Percentiles rank a stretch among this genome's conserved stretches.
phyloP scores from a whole-genome alignment of 2,888 invertebrate species.

The Synergus itoensis region DNA sequence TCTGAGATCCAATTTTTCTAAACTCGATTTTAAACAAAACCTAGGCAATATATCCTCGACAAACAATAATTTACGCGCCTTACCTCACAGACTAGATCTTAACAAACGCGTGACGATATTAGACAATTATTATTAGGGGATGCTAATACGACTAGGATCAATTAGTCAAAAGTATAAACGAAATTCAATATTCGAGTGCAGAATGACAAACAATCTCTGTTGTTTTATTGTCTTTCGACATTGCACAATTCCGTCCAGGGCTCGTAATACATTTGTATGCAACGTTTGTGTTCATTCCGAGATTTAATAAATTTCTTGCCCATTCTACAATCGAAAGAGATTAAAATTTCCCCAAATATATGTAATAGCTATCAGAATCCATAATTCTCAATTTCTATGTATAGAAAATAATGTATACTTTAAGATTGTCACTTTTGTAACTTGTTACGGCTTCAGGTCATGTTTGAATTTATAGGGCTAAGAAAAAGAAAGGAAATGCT shows the following conservation, averaged over 20 bases:
- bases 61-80: constrained; percentile 18
- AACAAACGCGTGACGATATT: constrained; percentile 22
- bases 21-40: constrained; percentile 4
- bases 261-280: not conserved
- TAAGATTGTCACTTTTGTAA: not conserved
- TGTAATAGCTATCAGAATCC: not conserved
- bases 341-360: not conserved
- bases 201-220: not conserved
- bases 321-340: not conserved
- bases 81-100: constrained; percentile 29
- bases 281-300: not conserved
- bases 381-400: not conserved
- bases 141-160: not conserved
- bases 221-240: not conserved
- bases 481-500: not conserved
- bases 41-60: constrained; percentile 17
- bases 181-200: not conserved
- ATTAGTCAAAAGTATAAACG: not conserved
- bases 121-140: constrained; percentile 8
- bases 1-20: constrained; percentile 48
- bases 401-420: not conserved
- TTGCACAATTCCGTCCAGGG: constrained; percentile 19
- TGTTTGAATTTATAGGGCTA: not conserved
- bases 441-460: not conserved
- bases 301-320: not conserved